Base-by-base conservation (phyloP, 2,797 vertebrate genomes). In the Schizothorax lantsangensis region DNA sequence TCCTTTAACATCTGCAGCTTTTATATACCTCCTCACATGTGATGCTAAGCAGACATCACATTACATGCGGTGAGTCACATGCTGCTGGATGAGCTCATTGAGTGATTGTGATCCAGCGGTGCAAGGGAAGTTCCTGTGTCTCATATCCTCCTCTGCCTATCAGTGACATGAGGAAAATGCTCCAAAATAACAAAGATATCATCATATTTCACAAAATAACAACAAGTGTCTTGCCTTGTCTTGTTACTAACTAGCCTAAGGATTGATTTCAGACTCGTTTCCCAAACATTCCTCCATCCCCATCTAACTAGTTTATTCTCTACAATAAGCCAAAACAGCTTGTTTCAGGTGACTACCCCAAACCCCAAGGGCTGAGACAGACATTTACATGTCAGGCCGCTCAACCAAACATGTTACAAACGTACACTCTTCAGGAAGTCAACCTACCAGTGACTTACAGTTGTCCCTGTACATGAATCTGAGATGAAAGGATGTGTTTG, bases 41-140 rank as follows among this genome's bases (percentile, higher is more conserved):
- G 86, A 88, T 88, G 77, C 84, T 83, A 45, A 88, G 86, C 84
- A 72, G 91, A 88, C 87, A 57, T 69, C 81, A 47, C 52, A 77
- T 72, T 85, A 75, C 83, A 54, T 75, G n/a, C 26, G 30, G 11
- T 62, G 43, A 49, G 72, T 64, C 26, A 52, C 7, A 82, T 77
- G 86, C 87, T 91, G 38, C 30, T 30, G 47, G 82, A 62, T 92
- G 86, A 93, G 92, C 92, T 85, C 89, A 94, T 93, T 93, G 93
- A 93, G 92, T 92, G 36, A 88, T 89, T 89, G 91, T 95, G 86
- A 89, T 91, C 89, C 83, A 49, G 19, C 6, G 19, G 52, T 54
- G 19, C 19, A 8, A 71, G 62, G 38, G 87, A 49, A 78, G 59
- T 79, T 66, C 72, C 54, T 59, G 68, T 69, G 77, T 59, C 52